Percentiles rank a stretch among this genome's conserved stretches.
phyloP scores from a whole-genome alignment of 92 coral and sea anemone genomes.

The Hydrozoanthus gracilis region DNA sequence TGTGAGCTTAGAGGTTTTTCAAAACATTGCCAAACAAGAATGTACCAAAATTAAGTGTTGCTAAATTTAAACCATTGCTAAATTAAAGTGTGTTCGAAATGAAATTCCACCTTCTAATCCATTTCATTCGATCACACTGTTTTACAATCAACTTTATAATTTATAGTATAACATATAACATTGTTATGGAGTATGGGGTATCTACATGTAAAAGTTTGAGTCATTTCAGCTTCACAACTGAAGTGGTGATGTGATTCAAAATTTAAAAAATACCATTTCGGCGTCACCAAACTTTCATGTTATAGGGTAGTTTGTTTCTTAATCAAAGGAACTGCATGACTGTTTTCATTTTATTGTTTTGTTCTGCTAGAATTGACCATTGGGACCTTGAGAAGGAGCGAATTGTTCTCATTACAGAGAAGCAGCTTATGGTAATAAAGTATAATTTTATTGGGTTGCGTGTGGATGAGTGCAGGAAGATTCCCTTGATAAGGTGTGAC shows the following conservation, averaged over 20 bases:
- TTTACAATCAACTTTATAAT: neutral
- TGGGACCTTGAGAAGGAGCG: slow-evolving; percentile 99
- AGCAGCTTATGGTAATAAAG: slow-evolving; percentile 72
- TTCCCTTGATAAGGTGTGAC: slow-evolving; percentile 92
- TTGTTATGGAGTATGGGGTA: neutral
- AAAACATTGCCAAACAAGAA: neutral
- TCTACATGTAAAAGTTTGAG: neutral
- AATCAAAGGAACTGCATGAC: neutral
- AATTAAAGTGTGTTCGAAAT: neutral
- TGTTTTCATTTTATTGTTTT: neutral
- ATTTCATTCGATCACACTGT: neutral
- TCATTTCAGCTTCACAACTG: neutral
- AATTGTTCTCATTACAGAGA: slow-evolving; percentile 82
- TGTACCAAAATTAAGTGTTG: neutral
- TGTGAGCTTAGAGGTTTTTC: neutral
- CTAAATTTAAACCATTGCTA: neutral
- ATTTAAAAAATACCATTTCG: neutral
- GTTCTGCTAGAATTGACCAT: slow-evolving; percentile 86
- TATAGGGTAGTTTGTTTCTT: neutral
- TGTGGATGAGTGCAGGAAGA: slow-evolving; percentile 87
- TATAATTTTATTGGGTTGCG: slow-evolving; percentile 93
- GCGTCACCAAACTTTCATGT: neutral
- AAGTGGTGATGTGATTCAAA: neutral
- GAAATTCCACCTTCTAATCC: neutral
- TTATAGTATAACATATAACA: neutral